A percentile compares a stretch with the other conserved stretches of the same genome.
Conservation (phyloP, 2,113 vertebrate species). For the Bungarus multicinctus region DNA sequence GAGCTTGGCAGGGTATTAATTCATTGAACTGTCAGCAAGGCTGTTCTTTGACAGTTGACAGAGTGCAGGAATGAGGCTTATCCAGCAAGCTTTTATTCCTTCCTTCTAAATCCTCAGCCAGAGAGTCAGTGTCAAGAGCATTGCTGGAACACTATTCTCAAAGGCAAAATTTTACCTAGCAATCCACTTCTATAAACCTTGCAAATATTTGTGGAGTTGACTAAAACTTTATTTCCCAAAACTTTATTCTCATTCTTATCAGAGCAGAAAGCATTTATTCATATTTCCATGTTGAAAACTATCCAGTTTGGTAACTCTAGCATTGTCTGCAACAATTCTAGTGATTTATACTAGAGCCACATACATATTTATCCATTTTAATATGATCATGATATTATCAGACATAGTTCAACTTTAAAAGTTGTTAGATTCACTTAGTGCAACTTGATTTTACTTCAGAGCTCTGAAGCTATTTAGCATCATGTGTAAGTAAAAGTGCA, state of each 20-base stretch:
- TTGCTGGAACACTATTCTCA: constrained; percentile 60
- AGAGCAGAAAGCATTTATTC: not conserved
- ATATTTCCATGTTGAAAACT: not conserved
- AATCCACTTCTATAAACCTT: constrained; percentile 45
- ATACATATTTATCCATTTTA: not conserved
- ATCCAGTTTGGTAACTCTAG: not conserved
- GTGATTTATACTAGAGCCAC: not conserved
- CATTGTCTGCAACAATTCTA: not conserved
- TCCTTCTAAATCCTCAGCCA: constrained; percentile 51
- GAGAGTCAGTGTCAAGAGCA: constrained; percentile 52
- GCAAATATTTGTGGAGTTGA: constrained; percentile 8
- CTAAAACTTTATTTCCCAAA: not conserved
- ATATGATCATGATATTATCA: not conserved
- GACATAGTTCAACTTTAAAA: not conserved
- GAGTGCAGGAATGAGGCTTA: constrained; percentile 58
- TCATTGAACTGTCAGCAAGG: constrained; percentile 56
- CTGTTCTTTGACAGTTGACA: constrained; percentile 61
- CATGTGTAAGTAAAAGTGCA: not conserved
- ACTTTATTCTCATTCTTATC: constrained; percentile 12
- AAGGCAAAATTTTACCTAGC: constrained; percentile 60
- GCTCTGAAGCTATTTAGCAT: not conserved
- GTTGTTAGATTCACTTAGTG: not conserved
- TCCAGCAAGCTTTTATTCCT: constrained; percentile 64
- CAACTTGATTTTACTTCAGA: not conserved
- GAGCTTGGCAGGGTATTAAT: constrained; percentile 53